Conservation (phyloP, 37 sponge, comb jelly and placozoan genomes). For the Cladorhizidae sp. region DNA sequence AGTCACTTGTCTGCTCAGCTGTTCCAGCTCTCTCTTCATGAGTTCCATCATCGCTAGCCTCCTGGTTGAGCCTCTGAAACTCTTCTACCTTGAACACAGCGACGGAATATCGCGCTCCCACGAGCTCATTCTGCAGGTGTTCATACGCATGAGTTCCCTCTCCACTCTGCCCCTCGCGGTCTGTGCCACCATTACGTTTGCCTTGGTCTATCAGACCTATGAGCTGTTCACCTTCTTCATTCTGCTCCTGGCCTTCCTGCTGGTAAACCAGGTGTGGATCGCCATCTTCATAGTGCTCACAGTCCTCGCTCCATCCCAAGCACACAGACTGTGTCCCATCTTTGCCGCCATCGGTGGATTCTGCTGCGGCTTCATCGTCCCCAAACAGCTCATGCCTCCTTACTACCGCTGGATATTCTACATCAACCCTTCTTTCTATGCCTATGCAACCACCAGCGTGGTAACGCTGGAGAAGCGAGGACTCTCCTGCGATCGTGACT, state of each 20-base stretch:
- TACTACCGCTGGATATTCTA: slow-evolving; percentile 74
- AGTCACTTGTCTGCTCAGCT: slow-evolving; percentile 71
- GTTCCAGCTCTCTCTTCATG: slow-evolving; percentile 83
- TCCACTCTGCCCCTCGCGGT: slow-evolving; percentile 54
- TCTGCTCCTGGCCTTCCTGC: slow-evolving; percentile 62
- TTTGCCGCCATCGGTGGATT: slow-evolving; percentile 77
- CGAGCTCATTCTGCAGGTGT: slow-evolving; percentile 80
- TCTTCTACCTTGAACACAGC: slow-evolving; percentile 76
- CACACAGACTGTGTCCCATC: slow-evolving; percentile 72
- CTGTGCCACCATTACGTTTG: slow-evolving; percentile 40
- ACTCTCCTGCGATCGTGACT: slow-evolving; percentile 7
- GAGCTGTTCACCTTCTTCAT: not conserved
- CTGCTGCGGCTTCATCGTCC: slow-evolving; percentile 80
- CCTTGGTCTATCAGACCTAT: slow-evolving; percentile 42
- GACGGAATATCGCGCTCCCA: slow-evolving; percentile 71
- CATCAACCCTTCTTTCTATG: slow-evolving; percentile 80
- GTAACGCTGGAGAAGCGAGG: slow-evolving; percentile 24
- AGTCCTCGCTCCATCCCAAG: slow-evolving; percentile 41
- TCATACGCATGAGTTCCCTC: slow-evolving; percentile 64
- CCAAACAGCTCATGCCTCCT: slow-evolving; percentile 46
- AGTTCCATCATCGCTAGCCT: slow-evolving; percentile 78
- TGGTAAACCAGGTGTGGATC: slow-evolving; percentile 71
- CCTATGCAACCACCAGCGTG: slow-evolving; percentile 60
- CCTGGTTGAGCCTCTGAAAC: slow-evolving; percentile 69
- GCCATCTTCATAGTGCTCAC: slow-evolving; percentile 72